Evolutionary conservation across 2,797 vertebrate genomes (phyloP), one percentile per base, ranked within the genome.

Genomic region (Sebastes oblongus): DNA sequence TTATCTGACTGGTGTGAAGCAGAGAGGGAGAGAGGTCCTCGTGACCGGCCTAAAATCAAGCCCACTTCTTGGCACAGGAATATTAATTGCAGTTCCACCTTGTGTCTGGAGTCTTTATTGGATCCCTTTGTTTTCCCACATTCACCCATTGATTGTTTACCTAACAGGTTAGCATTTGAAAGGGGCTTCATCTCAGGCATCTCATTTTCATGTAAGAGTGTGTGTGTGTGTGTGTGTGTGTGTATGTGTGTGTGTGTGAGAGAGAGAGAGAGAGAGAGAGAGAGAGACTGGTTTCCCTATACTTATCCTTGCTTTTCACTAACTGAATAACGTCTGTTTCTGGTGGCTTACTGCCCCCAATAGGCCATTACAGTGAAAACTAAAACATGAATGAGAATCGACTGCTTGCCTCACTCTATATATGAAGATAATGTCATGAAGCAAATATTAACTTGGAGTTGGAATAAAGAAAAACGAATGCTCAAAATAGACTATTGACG

Each of bases 301-400:
- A 84, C 86, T 85, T 82, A 84, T 92, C 87, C 89, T 89, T 92
- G 62, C 65, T 65, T 77, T 54, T 64, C 27, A 36, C 20, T 70
- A 30, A 36, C 32, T 81, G 54, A 83, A 60, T 25, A 74, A 24
- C 16, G 34, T 54, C 58, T 39, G 88, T 93, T 88, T 89, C 82
- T 89, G 93, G 89, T 91, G 73, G 70, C 77, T 85, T 90, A 90
- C 91, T 94, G 92, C 94, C 94, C 94, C 93, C 95, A 92, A 70
- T 91, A 90, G 95, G 94, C 74, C 73, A 66, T 1, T 5, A 3
- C 2, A 65, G 67, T 82, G 27, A 77, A 77, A 29, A 55, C 22
- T 6, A 52, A 59, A 70, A 20, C 3, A 64, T 69, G 36, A 61
- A 42, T 3, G 18, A 82, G 34, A 52, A 59, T 39, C 13, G 11